phyloP scores from a whole-genome alignment of 2,888 invertebrate species.

The Leucophenga montana region DNA sequence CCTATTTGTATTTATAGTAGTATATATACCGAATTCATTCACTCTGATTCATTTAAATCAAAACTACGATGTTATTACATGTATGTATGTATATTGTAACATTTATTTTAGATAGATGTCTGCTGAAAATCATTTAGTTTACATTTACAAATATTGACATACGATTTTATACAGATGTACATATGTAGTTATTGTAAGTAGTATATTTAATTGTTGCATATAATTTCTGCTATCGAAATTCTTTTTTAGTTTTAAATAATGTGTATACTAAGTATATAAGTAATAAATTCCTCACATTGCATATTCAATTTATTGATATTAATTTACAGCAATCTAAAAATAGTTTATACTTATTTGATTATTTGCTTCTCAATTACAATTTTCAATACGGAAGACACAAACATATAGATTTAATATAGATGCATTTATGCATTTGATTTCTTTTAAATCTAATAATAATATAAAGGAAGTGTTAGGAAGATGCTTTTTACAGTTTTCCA shows the following conservation, averaged over 20 bases:
- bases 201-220: conserved; percentile 1
- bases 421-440: neutral
- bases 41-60: neutral
- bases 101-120: conserved; percentile 30
- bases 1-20: too few relatives aligned
- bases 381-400: conserved; percentile 10
- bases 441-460: too few relatives aligned
- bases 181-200: neutral
- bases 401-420: neutral
- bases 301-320: conserved; percentile 40
- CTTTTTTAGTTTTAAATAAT: too few relatives aligned
- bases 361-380: neutral
- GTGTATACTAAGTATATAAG: too few relatives aligned
- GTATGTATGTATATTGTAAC: conserved; percentile 41
- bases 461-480: too few relatives aligned
- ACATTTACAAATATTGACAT: neutral
- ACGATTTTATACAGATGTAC: neutral
- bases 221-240: neutral
- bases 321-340: conserved; percentile 32
- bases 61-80: too few relatives aligned
- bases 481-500: too few relatives aligned
- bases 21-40: too few relatives aligned
- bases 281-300: conserved; percentile 60
- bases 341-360: neutral
- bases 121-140: neutral